Conservation (phyloP, 2,888 invertebrate species). For the Habroteleia sp. region DNA sequence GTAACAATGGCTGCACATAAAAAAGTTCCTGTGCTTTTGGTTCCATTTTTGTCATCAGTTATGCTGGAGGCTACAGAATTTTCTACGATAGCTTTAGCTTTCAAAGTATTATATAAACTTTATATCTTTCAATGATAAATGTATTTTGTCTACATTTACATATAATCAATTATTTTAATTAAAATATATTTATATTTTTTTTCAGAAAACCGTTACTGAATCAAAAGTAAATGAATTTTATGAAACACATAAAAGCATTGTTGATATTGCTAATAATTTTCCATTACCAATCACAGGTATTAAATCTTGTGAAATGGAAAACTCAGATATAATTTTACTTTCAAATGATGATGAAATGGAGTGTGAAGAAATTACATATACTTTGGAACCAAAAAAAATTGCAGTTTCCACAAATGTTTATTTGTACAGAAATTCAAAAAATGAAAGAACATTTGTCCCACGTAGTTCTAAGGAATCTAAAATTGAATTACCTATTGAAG, state of each 20-base stretch:
- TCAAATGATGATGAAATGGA: slow-evolving; percentile 31
- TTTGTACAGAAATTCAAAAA: slow-evolving; percentile 71
- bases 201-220: slow-evolving; percentile 38
- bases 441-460: slow-evolving; percentile 75
- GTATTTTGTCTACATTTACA: too few relatives aligned
- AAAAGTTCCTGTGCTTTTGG: slow-evolving; percentile 72
- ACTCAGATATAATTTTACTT: slow-evolving; percentile 7
- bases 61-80: slow-evolving; percentile 71
- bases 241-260: slow-evolving; percentile 19
- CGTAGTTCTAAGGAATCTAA: slow-evolving; percentile 24
- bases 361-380: slow-evolving; percentile 30
- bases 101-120: too few relatives aligned
- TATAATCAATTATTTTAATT: background rate
- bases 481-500: slow-evolving; percentile 7
- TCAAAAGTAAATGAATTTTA: slow-evolving; percentile 44
- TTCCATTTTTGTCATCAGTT: slow-evolving; percentile 73
- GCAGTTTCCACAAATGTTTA: slow-evolving; percentile 71
- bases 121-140: too few relatives aligned
- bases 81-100: slow-evolving; percentile 71
- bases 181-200: too few relatives aligned
- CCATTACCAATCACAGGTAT: background rate
- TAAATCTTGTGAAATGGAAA: slow-evolving; percentile 1
- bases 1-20: slow-evolving; percentile 74
- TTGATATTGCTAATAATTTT: slow-evolving; percentile 11
- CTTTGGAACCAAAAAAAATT: slow-evolving; percentile 2